Conservation (phyloP, 2,797 vertebrate genomes). For the Tachyglossus aculeatus region DNA sequence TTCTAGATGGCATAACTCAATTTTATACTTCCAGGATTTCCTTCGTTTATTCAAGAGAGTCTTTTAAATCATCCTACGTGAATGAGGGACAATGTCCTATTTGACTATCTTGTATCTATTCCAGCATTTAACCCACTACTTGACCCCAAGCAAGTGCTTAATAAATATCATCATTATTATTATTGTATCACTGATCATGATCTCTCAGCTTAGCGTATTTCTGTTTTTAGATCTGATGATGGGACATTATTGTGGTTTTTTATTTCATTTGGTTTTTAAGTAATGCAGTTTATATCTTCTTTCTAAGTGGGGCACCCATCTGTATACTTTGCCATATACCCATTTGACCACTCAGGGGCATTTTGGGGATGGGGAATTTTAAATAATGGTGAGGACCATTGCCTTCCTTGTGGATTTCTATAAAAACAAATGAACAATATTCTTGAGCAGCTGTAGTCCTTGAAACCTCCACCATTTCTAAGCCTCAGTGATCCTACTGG, state of each 20-base stretch:
- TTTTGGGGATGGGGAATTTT: no score
- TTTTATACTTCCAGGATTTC: conserved; percentile 13
- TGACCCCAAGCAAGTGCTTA: no score
- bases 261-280: not conserved
- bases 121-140: no score
- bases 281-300: conserved; percentile 24
- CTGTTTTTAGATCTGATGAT: conserved; percentile 1
- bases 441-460: conserved; percentile 7
- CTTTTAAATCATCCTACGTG: no score
- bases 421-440: conserved; percentile 23
- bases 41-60: conserved; percentile 27
- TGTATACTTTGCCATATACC: not conserved
- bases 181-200: not conserved
- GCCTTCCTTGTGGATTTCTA: not conserved
- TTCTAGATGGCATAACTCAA: not conserved
- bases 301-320: not conserved
- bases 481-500: conserved; percentile 11
- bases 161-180: no score
- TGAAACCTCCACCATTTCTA: conserved; percentile 1
- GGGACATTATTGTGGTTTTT: not conserved
- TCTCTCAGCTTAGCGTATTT: not conserved
- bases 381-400: conserved; percentile 3
- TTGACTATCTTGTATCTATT: no score
- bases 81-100: no score
- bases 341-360: not conserved